A percentile compares a stretch with the other conserved stretches of the same genome.
Conservation (phyloP, 2,888 invertebrate species). For the Rutpela maculata region DNA sequence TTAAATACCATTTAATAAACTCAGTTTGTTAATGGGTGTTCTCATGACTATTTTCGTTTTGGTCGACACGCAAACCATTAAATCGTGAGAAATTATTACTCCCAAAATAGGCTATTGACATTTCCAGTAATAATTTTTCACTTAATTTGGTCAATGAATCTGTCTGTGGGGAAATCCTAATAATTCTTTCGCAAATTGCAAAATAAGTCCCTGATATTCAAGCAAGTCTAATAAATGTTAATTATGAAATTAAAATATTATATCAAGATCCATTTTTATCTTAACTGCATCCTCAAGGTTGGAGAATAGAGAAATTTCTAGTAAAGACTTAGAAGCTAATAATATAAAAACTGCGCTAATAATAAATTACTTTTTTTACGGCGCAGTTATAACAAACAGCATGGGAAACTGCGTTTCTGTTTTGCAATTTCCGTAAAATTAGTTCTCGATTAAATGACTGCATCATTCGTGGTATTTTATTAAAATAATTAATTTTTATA, state of each 20-base stretch:
- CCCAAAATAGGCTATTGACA: neutral
- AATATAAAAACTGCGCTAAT: neutral
- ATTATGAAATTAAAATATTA: neutral
- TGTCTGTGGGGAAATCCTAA: neutral
- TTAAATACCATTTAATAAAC: no score
- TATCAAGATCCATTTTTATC: conserved; percentile 7
- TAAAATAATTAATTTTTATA: conserved; percentile 3
- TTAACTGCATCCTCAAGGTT: conserved; percentile 1
- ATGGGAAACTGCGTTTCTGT: neutral
- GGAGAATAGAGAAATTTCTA: neutral
- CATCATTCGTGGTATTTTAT: neutral
- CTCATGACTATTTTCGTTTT: no score
- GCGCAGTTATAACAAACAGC: neutral
- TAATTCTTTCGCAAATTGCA: neutral
- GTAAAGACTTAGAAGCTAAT: neutral
- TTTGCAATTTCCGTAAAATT: neutral
- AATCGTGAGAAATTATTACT: neutral
- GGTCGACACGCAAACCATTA: neutral
- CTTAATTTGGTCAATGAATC: neutral
- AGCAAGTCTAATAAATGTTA: neutral
- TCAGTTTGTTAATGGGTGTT: no score
- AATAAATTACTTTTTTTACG: neutral
- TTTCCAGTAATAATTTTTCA: neutral
- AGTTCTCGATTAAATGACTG: neutral
- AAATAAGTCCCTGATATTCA: neutral